These are phyloP conservation scores for Mesitornis unicolor DNA, from an alignment of 2,113 vertebrate species.

Conservation along the genomic window DNA sequence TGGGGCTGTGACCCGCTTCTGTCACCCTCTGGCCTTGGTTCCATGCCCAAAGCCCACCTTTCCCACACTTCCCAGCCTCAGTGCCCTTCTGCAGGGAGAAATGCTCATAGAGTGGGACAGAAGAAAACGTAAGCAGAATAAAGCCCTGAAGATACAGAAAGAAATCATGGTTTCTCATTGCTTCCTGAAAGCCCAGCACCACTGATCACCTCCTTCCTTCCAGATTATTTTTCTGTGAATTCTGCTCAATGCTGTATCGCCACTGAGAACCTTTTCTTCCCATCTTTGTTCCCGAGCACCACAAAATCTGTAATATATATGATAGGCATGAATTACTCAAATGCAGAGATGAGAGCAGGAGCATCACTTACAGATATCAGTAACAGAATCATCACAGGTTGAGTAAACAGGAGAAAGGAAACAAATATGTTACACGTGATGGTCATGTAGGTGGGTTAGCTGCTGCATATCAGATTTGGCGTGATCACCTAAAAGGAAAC, in stretches of 20 bases:
- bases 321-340: neutral
- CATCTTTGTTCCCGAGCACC: neutral
- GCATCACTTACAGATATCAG: neutral
- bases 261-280: neutral
- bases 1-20: neutral
- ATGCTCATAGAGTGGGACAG: neutral
- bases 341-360: neutral
- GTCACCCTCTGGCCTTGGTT: neutral
- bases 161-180: neutral
- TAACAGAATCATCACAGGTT: neutral
- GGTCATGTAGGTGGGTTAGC: neutral
- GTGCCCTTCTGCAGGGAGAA: neutral
- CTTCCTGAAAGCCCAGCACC: neutral
- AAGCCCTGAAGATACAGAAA: neutral
- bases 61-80: neutral
- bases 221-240: neutral
- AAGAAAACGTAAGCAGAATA: neutral
- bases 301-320: accelerated
- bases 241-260: neutral
- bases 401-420: neutral
- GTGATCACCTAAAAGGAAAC: neutral
- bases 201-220: neutral
- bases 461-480: slow-evolving; percentile 43
- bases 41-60: neutral
- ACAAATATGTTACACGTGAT: accelerated